A percentile compares a stretch with the other conserved stretches of the same genome.
Evolutionary conservation across 2,888 invertebrate genomes (phyloP).

Genomic region (Troides helena): DNA sequence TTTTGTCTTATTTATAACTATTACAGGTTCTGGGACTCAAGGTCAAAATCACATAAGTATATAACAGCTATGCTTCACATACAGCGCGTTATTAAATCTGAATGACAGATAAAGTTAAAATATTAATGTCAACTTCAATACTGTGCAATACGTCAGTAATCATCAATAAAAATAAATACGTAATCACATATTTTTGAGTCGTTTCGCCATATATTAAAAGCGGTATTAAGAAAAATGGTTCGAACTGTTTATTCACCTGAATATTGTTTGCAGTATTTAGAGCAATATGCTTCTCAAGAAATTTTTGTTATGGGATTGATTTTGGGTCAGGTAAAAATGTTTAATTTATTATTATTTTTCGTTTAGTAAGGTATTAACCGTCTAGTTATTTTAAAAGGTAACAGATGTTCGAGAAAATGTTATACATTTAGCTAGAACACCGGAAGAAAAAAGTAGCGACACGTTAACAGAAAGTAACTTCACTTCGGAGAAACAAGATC

Average conservation of each 20-base stretch:
- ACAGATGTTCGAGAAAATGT: conserved; percentile 86
- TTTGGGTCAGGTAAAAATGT: conserved; percentile 85
- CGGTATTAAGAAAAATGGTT: conserved; percentile 73
- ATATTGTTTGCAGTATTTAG: conserved; percentile 83
- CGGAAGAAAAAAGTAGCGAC: conserved; percentile 74
- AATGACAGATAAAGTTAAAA: background rate
- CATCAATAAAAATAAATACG: conserved; percentile 24
- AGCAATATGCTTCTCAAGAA: conserved; percentile 82
- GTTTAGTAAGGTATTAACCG: background rate
- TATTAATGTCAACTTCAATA: conserved; percentile 6
- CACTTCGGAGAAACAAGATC: conserved; percentile 54
- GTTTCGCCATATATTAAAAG: conserved; percentile 17
- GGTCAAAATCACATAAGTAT: too few relatives aligned
- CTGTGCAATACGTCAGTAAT: background rate
- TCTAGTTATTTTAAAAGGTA: conserved; percentile 58
- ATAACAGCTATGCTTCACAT: too few relatives aligned
- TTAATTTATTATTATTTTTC: conserved; percentile 2
- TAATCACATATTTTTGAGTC: conserved; percentile 14
- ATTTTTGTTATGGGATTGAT: conserved; percentile 86
- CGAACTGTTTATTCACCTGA: conserved; percentile 86
- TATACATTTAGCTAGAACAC: conserved; percentile 89
- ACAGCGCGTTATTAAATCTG: too few relatives aligned
- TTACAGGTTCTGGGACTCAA: too few relatives aligned
- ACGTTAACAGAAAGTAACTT: conserved; percentile 55
- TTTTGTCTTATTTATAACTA: too few relatives aligned